Evolutionary conservation across 2,888 invertebrate species (phyloP).

Genomic region (Papilio demoleus): DNA sequence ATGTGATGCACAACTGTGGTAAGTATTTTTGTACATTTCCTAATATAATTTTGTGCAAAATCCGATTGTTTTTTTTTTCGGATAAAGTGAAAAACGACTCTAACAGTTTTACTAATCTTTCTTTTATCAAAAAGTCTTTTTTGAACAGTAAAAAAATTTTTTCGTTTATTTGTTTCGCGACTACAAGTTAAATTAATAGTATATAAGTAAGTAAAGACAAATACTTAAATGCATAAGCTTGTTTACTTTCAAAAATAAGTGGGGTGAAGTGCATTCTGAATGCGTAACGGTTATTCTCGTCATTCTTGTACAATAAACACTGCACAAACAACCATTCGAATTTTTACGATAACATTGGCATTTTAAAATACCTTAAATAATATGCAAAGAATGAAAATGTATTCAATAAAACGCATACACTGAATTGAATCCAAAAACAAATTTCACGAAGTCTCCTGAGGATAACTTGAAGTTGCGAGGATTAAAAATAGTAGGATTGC

Average conservation of each 20-base stretch:
- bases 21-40: constrained; percentile 43
- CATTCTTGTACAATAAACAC: not conserved
- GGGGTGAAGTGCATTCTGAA: not conserved
- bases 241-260: not conserved
- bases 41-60: not conserved
- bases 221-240: not conserved
- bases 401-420: not conserved
- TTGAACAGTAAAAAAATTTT: no score
- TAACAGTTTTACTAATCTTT: no score
- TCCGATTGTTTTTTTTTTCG: no score
- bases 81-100: no score
- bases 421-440: not conserved
- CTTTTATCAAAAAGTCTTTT: no score
- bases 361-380: not conserved
- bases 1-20: constrained; percentile 88
- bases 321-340: not conserved
- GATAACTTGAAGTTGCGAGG: no score
- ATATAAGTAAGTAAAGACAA: no score
- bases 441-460: no score
- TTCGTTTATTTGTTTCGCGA: no score
- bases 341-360: not conserved
- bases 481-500: no score
- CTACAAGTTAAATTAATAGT: no score
- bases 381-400: not conserved
- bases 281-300: not conserved